These are phyloP conservation scores for Corythornis vintsioides DNA, from an alignment of 2,113 vertebrate genomes.

Conservation along the genomic window DNA sequence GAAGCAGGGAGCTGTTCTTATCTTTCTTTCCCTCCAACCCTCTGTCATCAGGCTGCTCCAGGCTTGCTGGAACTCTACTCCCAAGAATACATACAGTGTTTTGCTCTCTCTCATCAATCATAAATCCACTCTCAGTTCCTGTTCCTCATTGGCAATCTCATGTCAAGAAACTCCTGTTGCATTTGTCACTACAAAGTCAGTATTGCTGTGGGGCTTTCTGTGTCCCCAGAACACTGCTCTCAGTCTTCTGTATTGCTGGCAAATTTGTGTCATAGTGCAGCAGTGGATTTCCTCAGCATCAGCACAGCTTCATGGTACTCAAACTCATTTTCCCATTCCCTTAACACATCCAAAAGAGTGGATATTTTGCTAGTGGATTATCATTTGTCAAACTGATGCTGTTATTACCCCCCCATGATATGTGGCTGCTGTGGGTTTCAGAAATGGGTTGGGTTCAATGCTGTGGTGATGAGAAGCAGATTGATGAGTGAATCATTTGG, in stretches of 20 bases:
- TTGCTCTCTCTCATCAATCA: neutral
- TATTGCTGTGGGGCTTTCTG: neutral
- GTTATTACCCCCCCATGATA: neutral
- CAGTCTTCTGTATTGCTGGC: neutral
- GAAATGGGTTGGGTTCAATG: neutral
- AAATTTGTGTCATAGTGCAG: neutral
- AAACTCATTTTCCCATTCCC: neutral
- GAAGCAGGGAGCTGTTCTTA: neutral
- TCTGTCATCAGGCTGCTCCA: neutral
- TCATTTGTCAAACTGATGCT: neutral
- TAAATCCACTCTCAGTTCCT: neutral
- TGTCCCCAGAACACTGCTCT: neutral
- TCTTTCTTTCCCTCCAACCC: neutral
- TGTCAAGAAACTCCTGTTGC: neutral
- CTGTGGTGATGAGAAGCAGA: neutral
- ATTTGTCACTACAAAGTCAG: neutral
- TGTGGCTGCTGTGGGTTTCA: neutral
- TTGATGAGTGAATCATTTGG: neutral
- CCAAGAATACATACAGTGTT: neutral
- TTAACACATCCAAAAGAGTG: neutral
- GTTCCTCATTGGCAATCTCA: neutral
- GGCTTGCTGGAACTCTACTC: neutral
- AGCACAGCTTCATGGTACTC: neutral
- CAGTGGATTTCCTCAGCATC: neutral
- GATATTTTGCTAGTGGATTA: neutral